Evolutionary conservation across 2,888 invertebrate genomes (phyloP).

Genomic region (Apotomis capreana): DNA sequence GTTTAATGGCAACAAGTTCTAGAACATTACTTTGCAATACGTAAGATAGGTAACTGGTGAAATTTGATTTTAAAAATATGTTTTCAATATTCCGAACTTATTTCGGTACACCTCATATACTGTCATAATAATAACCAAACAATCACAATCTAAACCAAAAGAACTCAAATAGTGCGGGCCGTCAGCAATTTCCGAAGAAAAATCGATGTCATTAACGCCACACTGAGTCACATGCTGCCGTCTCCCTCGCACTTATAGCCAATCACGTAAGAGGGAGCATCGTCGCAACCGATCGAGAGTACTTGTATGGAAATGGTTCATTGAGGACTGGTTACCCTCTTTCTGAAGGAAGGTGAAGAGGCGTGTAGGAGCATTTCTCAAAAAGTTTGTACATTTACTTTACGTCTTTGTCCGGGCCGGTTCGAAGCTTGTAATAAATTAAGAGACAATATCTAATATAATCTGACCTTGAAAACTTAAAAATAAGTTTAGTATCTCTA

Average conservation of each 20-base stretch:
- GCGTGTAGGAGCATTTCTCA: conserved; percentile 5
- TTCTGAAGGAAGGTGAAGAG: conserved; percentile 30
- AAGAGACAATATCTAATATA: too few relatives aligned
- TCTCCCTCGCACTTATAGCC: conserved; percentile 18
- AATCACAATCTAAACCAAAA: conserved; percentile 27
- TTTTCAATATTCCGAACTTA: neutral
- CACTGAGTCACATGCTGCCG: conserved; percentile 3
- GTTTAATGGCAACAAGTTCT: too few relatives aligned
- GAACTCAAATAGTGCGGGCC: conserved; percentile 35
- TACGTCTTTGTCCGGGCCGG: too few relatives aligned
- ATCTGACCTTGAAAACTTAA: too few relatives aligned
- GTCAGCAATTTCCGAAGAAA: conserved; percentile 38
- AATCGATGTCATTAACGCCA: conserved; percentile 38
- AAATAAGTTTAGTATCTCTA: too few relatives aligned
- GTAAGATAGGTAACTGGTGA: too few relatives aligned
- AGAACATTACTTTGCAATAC: too few relatives aligned
- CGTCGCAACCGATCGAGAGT: conserved; percentile 22
- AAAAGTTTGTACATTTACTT: too few relatives aligned
- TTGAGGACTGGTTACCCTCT: conserved; percentile 35
- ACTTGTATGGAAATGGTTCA: conserved; percentile 40
- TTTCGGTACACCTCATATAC: neutral
- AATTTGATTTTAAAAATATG: neutral
- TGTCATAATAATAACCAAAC: conserved; percentile 24
- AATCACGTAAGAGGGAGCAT: conserved; percentile 25
- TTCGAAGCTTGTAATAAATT: too few relatives aligned